phyloP scores from a whole-genome alignment of 2,797 vertebrate genomes.

The Sebastolobus altivelis region DNA sequence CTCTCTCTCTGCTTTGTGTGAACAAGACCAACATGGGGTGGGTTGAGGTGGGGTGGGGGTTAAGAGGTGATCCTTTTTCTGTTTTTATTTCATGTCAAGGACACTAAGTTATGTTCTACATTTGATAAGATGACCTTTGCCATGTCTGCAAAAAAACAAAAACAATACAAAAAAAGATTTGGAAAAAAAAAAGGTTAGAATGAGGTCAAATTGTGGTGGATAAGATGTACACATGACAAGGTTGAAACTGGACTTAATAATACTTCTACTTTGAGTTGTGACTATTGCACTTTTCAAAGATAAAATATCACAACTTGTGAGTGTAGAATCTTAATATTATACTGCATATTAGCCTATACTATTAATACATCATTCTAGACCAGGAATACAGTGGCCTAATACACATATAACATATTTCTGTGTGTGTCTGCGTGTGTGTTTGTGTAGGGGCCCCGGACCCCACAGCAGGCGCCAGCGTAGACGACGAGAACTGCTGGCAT shows the following conservation, averaged over 20 bases:
- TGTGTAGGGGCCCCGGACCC: constrained; percentile 95
- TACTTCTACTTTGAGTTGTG: background rate
- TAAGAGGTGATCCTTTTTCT: no score
- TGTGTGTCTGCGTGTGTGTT: constrained; percentile 16
- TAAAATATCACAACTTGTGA: background rate
- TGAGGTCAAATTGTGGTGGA: background rate
- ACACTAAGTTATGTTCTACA: no score
- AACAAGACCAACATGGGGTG: no score
- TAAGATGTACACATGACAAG: background rate
- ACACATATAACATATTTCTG: background rate
- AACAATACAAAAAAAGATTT: no score
- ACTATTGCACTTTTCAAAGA: background rate
- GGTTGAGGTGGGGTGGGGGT: no score
- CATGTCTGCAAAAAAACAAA: no score
- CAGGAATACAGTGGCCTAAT: background rate
- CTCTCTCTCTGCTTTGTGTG: no score
- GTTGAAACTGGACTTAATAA: background rate
- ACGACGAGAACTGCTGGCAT: constrained; percentile 99
- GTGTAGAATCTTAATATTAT: background rate
- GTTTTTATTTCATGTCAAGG: no score
- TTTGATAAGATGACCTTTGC: no score
- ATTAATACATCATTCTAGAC: background rate
- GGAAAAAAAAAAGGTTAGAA: background rate
- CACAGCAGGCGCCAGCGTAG: constrained; percentile 97
- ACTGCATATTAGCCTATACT: background rate